Evolutionary conservation across 1,140 invertebrate genomes (phyloP).

Genomic region (Eubasilissa regina): DNA sequence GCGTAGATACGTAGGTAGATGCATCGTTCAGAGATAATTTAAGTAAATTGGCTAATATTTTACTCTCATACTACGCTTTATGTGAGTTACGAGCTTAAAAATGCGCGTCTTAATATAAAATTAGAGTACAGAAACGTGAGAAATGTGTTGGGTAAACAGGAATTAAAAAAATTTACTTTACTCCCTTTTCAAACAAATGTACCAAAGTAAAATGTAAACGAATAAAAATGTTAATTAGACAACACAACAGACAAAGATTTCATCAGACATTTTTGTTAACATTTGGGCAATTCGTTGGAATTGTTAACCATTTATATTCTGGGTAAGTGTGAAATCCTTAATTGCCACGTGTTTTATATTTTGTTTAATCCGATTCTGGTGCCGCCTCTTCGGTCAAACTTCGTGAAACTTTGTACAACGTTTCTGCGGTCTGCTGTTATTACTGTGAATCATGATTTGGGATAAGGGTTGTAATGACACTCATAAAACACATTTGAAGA

Average conservation of each 20-base stretch:
- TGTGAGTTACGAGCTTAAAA: too few species aligned
- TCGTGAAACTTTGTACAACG: neutral
- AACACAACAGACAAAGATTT: constrained; percentile 17
- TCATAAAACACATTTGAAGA: too few species aligned
- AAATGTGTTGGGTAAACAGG: too few species aligned
- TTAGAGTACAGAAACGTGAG: too few species aligned
- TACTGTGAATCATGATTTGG: neutral
- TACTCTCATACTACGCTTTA: too few species aligned
- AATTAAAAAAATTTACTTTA: too few species aligned
- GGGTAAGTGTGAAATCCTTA: constrained; percentile 30
- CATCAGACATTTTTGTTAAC: constrained; percentile 17
- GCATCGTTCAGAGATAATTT: too few species aligned
- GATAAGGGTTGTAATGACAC: too few species aligned
- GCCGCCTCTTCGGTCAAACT: constrained; percentile 25
- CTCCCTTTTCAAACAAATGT: too few species aligned
- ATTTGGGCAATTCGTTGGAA: neutral
- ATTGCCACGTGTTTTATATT: constrained; percentile 34
- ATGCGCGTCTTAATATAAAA: too few species aligned
- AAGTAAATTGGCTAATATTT: too few species aligned
- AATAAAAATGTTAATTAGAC: constrained; percentile 32
- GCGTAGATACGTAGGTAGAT: too few species aligned
- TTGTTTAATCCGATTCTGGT: constrained; percentile 30
- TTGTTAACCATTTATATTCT: constrained; percentile 10
- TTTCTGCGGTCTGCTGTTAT: constrained; percentile 9
- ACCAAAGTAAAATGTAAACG: neutral